phyloP scores from a whole-genome alignment of 1,140 invertebrate genomes.

The Brachionus sp. region DNA sequence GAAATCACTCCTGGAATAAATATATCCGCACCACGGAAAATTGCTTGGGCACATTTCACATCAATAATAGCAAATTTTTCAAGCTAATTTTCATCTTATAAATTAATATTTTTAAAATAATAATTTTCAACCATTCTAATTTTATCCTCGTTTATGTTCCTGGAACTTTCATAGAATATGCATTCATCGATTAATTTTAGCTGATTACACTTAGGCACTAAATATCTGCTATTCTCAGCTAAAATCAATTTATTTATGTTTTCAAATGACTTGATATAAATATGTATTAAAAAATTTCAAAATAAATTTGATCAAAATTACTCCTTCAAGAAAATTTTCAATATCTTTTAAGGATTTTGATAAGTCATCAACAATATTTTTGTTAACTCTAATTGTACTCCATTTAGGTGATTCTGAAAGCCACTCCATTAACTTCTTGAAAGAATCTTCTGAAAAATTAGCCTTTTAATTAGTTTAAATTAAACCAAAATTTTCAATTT shows the following conservation, averaged over 20 bases:
- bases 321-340: not conserved
- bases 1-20: slow-evolving; percentile 34
- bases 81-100: not conserved
- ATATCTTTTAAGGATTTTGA: not conserved
- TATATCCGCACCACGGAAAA: slow-evolving; percentile 14
- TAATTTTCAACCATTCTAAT: not conserved
- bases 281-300: not conserved
- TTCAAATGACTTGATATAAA: not conserved
- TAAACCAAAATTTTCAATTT: not conserved
- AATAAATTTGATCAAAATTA: not conserved
- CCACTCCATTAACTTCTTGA: not conserved
- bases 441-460: not conserved
- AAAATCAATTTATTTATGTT: not conserved
- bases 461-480: not conserved
- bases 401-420: not conserved
- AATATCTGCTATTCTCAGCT: not conserved
- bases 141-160: not conserved
- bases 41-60: slow-evolving; percentile 39
- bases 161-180: not conserved
- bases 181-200: not conserved
- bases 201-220: not conserved
- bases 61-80: slow-evolving; percentile 30
- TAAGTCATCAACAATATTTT: not conserved
- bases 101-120: not conserved
- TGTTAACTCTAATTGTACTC: slow-evolving; percentile 6